Conservation (phyloP, 2,797 vertebrate genomes). For the Cuniculus paca region DNA sequence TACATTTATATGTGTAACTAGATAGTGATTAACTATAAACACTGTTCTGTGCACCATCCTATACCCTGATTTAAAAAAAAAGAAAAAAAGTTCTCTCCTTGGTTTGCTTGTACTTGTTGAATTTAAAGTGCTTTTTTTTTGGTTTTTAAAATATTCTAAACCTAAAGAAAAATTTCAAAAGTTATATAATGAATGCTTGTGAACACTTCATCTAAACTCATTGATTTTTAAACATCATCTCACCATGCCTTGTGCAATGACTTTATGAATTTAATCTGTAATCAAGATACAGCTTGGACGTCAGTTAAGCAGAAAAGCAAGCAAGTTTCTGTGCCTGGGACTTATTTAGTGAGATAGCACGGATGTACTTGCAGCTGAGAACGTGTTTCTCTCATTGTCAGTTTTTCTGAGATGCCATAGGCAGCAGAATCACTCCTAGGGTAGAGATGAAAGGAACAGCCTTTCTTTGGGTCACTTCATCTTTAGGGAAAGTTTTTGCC, state of each 20-base stretch:
- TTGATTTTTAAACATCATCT: not conserved
- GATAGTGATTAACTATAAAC: not conserved
- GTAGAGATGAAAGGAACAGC: not conserved
- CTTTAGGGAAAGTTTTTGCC: not conserved
- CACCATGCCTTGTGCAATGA: not conserved
- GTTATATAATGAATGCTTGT: not conserved
- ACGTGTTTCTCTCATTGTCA: not conserved
- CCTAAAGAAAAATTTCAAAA: not conserved
- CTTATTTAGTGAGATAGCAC: not conserved
- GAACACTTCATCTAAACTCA: not conserved
- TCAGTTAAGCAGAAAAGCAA: not conserved
- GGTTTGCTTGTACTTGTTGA: not conserved
- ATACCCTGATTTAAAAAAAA: not conserved
- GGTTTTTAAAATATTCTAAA: not conserved
- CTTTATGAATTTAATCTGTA: not conserved
- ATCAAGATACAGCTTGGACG: not conserved
- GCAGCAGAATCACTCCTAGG: not conserved
- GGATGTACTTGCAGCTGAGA: not conserved
- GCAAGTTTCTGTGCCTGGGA: not conserved
- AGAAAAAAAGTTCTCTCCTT: not conserved
- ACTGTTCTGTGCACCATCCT: not conserved
- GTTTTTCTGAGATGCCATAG: not conserved
- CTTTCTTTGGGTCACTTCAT: not conserved
- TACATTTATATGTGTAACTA: not conserved
- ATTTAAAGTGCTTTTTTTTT: not conserved